Base-by-base conservation (phyloP, 2,113 vertebrate genomes). In the Beaufortia kweichowensis region DNA sequence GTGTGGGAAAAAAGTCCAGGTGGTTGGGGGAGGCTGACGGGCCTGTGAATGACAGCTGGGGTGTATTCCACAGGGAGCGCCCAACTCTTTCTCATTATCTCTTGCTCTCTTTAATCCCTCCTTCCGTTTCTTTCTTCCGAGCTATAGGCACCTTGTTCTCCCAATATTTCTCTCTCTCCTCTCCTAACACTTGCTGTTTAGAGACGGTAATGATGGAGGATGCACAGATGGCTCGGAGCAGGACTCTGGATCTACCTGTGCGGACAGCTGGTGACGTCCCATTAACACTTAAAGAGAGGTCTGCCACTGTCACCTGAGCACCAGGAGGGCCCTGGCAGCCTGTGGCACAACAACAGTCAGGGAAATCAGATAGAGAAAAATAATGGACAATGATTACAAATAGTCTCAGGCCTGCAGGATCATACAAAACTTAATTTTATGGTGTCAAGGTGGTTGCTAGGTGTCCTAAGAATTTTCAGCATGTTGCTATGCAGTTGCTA, bases 211-310 rank as follows among this genome's bases (percentile, higher is more conserved):
- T 78, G 76, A 66, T 35, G 57, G 71, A 73, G 61, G 28, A 66
- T 65, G 73, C 65, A 76, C 81, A 82, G 81, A 82, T 82, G 81
- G 81, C 72, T 76, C 50, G 35, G 43, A 60, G 53, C 76, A 60
- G 59, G 65, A 59, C 65, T 75, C 71, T 75, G 76, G 50, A 75
- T 75, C 76, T 79, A 82, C 81, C 81, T 82, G 81, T 19, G 66
- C 39, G 76, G 81, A 82, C 76, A 82, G 76, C 80, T 82, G 70
- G 71, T 82, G 50, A 67, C 15, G 60, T 79, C 71, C 80, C 65
- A 78, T 82, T 82, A 82, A 70, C 59, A 55, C 76, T 75, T 75
- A 75, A 82, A 81, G 56, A 78, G 70, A 78, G 76, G 69, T 70
- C 65, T 64, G 70, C 53, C 64, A 41, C 65, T 79, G 65, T 79